Percentiles rank a stretch among this genome's conserved stretches.
Conservation (phyloP, 2,113 vertebrate genomes). For the Illadopsis cleaveri region DNA sequence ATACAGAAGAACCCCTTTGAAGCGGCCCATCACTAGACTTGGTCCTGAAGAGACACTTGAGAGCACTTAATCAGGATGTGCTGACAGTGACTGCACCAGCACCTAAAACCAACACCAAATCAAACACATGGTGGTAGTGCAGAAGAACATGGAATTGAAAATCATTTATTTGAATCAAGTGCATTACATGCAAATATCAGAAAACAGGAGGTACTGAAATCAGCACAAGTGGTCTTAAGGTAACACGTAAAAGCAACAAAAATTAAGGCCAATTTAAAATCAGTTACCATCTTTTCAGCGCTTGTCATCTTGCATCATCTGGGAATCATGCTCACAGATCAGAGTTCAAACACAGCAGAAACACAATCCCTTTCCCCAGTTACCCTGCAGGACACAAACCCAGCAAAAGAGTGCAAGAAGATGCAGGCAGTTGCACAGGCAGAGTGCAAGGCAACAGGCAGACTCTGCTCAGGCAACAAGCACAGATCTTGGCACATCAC, state of each 20-base stretch:
- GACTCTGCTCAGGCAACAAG: neutral
- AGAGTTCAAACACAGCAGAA: neutral
- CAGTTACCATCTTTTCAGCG: neutral
- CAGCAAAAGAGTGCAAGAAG: neutral
- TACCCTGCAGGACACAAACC: neutral
- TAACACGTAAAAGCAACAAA: neutral
- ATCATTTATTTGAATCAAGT: neutral
- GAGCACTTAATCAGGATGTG: neutral
- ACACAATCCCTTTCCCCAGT: accelerated
- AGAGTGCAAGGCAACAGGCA: neutral
- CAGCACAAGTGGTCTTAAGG: neutral
- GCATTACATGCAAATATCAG: neutral
- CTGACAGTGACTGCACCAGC: accelerated
- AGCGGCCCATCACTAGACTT: neutral
- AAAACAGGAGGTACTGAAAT: neutral
- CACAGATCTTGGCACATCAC: neutral
- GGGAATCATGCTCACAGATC: accelerated
- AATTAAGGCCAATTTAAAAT: neutral
- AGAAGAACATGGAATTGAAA: neutral
- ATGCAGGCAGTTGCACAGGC: neutral
- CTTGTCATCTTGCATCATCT: neutral
- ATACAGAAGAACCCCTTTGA: neutral
- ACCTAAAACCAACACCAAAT: neutral
- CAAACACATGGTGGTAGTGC: neutral
- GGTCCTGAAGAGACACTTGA: neutral